Base-by-base conservation (phyloP, 2,113 vertebrate genomes). In the Atherinomorus stipes region DNA sequence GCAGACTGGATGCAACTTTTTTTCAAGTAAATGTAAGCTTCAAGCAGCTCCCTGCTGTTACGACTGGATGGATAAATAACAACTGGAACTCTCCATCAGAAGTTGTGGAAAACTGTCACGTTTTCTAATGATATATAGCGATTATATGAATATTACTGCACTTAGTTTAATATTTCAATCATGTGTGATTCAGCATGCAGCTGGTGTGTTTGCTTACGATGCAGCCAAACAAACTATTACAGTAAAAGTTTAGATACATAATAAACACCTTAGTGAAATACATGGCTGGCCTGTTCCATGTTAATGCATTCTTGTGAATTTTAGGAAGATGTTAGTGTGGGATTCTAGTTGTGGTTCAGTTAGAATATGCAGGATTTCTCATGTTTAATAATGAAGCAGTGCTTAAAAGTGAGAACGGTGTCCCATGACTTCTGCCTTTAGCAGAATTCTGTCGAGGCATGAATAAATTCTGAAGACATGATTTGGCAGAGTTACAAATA, bases 401-500 rank as follows among this genome's bases (percentile, higher is more conserved):
- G 19, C n/a, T 9, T 53, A 34, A 71, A 65, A 54, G 34, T 42
- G 0, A 40, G 73, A 52, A 76, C 40, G 49, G 22, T n/a, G 1
- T 68, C 44, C 26, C 37, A 18, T 31, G 51, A 21, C 60, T 52
- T 68, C 19, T 47, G 56, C 15, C 65, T 77, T 58, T 53, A 50
- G 44, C 49, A 11, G 53, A 75, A 69, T 62, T 72, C 34, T 49
- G 15, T 68, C 45, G 34, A 28, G n/a, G 47, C 50, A 16, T 71
- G 28, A 80, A 69, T 77, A 50, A 13, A 61, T 73, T 61, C 25
- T 56, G 59, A 77, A 67, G 51, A 42, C 12, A 51, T 10, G 2
- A 62, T 80, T 79, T 64, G 45, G 34, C 37, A 15, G 42, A 68
- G 58, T 62, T 61, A 70, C 50, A 34, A 75, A 85, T 74, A 61